phyloP scores from a whole-genome alignment of 2,113 vertebrate genomes.

The Picathartes gymnocephalus region DNA sequence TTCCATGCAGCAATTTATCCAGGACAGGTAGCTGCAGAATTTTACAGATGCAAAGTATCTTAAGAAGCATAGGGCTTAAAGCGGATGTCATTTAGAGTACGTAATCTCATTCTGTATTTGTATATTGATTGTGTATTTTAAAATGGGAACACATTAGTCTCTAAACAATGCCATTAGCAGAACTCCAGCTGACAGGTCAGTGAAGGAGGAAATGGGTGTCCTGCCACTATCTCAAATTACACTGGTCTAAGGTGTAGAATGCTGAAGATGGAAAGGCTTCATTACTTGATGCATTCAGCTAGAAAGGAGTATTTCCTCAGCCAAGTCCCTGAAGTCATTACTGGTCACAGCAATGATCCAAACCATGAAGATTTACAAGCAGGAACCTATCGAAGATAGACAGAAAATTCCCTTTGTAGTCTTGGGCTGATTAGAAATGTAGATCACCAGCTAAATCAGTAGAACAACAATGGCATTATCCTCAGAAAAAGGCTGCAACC shows the following conservation, averaged over 20 bases:
- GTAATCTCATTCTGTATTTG: background rate
- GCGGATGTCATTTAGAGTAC: background rate
- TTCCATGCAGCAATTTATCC: background rate
- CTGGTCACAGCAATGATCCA: background rate
- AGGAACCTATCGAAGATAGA: background rate
- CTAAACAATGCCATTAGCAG: background rate
- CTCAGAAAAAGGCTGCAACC: background rate
- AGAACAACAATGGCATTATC: background rate
- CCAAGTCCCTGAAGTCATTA: background rate
- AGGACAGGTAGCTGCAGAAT: background rate
- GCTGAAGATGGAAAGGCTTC: background rate
- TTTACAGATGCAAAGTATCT: background rate
- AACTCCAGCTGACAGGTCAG: background rate
- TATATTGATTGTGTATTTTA: background rate
- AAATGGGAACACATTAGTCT: background rate
- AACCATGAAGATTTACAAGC: background rate
- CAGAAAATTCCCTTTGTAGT: background rate
- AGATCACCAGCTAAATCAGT: background rate
- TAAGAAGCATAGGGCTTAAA: background rate
- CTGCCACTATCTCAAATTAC: background rate
- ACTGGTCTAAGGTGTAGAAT: background rate
- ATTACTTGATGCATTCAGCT: background rate
- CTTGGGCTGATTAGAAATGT: background rate
- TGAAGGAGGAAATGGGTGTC: background rate
- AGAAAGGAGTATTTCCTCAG: background rate